A percentile compares a stretch with the other conserved stretches of the same genome.
phyloP scores from a whole-genome alignment of 2,113 vertebrate genomes.

The Ancistrus triradiatus region DNA sequence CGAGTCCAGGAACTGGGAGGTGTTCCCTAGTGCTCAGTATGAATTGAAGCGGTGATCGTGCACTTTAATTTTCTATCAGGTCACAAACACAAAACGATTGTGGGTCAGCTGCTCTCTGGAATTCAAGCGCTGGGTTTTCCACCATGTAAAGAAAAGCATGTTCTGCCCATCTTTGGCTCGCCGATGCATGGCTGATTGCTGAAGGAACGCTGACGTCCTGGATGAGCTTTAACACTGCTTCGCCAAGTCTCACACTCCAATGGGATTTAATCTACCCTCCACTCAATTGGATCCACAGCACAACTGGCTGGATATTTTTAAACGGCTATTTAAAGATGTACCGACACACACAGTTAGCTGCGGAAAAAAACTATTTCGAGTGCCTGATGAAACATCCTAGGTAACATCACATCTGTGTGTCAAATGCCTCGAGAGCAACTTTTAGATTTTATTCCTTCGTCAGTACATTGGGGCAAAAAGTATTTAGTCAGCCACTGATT shows the following conservation, averaged over 20 bases:
- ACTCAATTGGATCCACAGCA: constrained; percentile 4
- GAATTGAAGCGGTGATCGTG: background rate
- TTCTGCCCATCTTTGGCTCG: constrained; percentile 1
- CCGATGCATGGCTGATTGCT: background rate
- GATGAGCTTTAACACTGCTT: constrained; percentile 20
- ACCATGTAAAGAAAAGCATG: background rate
- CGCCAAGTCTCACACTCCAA: constrained; percentile 18
- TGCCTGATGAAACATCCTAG: background rate
- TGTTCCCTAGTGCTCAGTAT: background rate
- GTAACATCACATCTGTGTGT: no score
- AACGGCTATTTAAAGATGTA: constrained; percentile 11
- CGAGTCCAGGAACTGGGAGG: background rate
- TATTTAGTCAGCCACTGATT: no score
- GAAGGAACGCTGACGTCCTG: constrained; percentile 19
- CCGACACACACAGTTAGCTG: background rate
- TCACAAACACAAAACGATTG: background rate
- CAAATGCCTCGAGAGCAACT: no score
- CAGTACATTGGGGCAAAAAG: no score
- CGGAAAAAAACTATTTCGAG: background rate
- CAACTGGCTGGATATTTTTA: constrained; percentile 16
- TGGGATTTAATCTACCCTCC: constrained; percentile 24
- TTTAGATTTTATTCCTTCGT: no score
- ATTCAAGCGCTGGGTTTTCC: background rate
- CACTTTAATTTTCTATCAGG: constrained; percentile 6
- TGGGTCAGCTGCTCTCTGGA: background rate